phyloP scores from a whole-genome alignment of 2,113 vertebrate genomes.

The Xenopus laevis region DNA sequence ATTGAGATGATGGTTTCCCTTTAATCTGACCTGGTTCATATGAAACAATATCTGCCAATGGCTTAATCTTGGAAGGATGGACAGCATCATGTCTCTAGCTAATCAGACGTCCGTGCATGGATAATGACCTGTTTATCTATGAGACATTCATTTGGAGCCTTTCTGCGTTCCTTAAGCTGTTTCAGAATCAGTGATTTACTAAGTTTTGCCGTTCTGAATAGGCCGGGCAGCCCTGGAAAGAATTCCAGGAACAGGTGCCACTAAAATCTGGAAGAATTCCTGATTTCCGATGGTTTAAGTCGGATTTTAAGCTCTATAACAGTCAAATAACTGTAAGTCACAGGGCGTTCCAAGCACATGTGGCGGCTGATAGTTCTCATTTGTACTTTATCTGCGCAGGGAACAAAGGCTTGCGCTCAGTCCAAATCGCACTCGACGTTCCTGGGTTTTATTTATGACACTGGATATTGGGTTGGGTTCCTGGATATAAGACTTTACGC shows the following conservation, averaged over 20 bases:
- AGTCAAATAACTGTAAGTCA: neutral
- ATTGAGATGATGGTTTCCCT: no score
- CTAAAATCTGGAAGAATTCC: constrained; percentile 9
- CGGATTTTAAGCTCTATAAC: neutral
- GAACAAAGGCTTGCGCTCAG: neutral
- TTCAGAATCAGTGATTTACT: neutral
- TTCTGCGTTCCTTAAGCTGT: neutral
- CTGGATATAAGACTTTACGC: neutral
- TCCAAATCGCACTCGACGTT: neutral
- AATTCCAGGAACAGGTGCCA: constrained; percentile 21
- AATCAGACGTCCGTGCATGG: no score
- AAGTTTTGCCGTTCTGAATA: neutral
- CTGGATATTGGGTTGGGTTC: neutral
- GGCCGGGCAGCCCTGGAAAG: neutral
- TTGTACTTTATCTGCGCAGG: neutral
- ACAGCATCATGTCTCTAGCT: no score
- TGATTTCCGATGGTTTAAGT: constrained; percentile 30
- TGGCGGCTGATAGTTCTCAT: neutral
- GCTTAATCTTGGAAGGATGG: no score
- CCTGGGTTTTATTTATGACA: neutral
- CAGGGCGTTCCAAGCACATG: neutral
- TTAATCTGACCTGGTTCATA: no score
- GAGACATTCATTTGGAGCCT: no score
- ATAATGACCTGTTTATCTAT: no score
- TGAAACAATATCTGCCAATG: no score